phyloP scores from a whole-genome alignment of 1,140 invertebrate genomes.

The Conus betulinus region DNA sequence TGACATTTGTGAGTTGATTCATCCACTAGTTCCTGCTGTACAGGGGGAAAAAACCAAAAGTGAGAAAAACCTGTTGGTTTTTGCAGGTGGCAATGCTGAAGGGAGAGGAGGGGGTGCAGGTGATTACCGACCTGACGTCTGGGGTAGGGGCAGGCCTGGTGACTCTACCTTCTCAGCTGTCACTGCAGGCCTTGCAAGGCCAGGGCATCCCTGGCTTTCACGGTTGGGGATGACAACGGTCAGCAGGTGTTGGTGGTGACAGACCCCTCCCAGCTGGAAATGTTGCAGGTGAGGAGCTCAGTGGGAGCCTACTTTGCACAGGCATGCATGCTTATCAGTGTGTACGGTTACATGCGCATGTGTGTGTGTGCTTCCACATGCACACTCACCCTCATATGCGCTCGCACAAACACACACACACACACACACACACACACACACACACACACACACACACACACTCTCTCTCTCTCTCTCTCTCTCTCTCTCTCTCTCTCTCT shows the following conservation, averaged over 20 bases:
- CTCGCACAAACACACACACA: background rate
- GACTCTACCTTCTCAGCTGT: conserved; percentile 28
- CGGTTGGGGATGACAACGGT: conserved; percentile 58
- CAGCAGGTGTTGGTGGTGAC: conserved; percentile 74
- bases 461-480: too few species aligned
- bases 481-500: too few species aligned
- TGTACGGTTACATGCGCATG: background rate
- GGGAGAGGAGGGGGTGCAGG: conserved; percentile 17
- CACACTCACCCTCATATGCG: too few species aligned
- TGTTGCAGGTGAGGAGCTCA: conserved; percentile 64
- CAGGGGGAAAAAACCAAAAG: too few species aligned
- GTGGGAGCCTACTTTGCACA: background rate
- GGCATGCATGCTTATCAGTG: background rate
- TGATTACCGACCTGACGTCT: background rate
- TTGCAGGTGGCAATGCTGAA: conserved; percentile 17
- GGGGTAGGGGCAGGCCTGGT: background rate
- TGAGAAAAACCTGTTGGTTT: too few species aligned
- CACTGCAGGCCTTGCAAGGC: conserved; percentile 51
- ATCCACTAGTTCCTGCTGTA: too few species aligned
- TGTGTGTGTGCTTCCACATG: background rate
- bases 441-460: background rate
- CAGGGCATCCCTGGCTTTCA: conserved; percentile 59
- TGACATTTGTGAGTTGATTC: too few species aligned
- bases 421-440: background rate
- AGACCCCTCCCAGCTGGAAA: conserved; percentile 73